Evolutionary conservation across 1,140 invertebrate species (phyloP).

Genomic region (Drosophila miranda): DNA sequence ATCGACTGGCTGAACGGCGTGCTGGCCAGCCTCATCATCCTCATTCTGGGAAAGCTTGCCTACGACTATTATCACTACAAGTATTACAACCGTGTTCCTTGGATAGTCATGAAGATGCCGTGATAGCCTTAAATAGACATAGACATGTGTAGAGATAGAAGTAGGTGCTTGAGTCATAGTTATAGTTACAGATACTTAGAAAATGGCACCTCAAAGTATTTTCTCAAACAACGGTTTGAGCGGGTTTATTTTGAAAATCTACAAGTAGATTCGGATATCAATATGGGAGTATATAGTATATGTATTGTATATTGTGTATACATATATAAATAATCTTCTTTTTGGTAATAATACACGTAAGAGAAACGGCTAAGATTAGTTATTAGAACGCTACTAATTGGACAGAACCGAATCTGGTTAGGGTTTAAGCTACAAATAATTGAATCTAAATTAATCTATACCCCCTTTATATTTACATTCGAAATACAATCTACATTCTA

Average conservation of each 20-base stretch:
- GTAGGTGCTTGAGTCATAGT: background rate
- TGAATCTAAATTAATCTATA: constrained; percentile 27
- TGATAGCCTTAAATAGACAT: constrained; percentile 59
- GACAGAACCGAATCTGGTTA: constrained; percentile 21
- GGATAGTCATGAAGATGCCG: constrained; percentile 90
- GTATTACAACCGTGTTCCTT: constrained; percentile 89
- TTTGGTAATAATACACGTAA: constrained; percentile 1
- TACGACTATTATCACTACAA: constrained; percentile 93
- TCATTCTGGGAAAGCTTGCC: constrained; percentile 88
- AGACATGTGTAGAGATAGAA: background rate
- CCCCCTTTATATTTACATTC: constrained; percentile 30
- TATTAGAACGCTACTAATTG: constrained; percentile 4
- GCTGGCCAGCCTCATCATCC: constrained; percentile 86
- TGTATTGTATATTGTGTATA: background rate
- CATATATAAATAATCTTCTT: too few species aligned
- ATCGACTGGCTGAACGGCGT: constrained; percentile 89
- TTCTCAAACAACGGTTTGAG: constrained; percentile 22
- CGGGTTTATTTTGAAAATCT: constrained; percentile 46
- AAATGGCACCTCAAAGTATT: constrained; percentile 18
- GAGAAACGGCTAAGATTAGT: constrained; percentile 22
- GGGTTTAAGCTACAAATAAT: constrained; percentile 11
- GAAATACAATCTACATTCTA: constrained; percentile 24
- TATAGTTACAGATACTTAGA: too few species aligned
- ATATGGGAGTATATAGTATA: constrained; percentile 30
- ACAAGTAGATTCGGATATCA: constrained; percentile 26